Conservation (phyloP, 2,888 invertebrate genomes). For the Tetrapedia diversipes region DNA sequence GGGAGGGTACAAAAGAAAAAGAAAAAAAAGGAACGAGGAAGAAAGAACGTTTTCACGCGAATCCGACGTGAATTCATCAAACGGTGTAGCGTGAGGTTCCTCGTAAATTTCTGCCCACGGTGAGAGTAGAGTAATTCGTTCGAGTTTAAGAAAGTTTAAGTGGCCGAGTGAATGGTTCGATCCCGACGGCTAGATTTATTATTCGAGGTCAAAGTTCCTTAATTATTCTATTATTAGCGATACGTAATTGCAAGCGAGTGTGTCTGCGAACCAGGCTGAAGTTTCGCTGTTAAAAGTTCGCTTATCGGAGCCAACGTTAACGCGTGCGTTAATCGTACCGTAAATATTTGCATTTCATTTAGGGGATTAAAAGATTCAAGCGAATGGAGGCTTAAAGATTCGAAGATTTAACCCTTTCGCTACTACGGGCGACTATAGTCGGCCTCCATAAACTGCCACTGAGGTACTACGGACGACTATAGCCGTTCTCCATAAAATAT, state of each 20-base stretch:
- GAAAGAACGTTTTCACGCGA: slow-evolving; percentile 5
- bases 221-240: slow-evolving; percentile 46
- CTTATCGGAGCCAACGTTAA: slow-evolving; percentile 30
- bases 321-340: slow-evolving; percentile 13
- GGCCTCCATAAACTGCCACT: too few species aligned
- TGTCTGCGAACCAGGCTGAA: slow-evolving; percentile 39
- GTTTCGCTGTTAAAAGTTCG: slow-evolving; percentile 46
- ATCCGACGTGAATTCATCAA: slow-evolving; percentile 24
- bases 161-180: slow-evolving; percentile 42
- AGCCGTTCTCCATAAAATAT: too few species aligned
- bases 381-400: background rate
- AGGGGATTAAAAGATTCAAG: background rate
- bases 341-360: slow-evolving; percentile 22
- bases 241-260: slow-evolving; percentile 40
- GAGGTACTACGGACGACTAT: too few species aligned
- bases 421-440: too few species aligned
- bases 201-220: slow-evolving; percentile 52
- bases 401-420: too few species aligned
- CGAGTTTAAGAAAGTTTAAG: slow-evolving; percentile 55
- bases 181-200: slow-evolving; percentile 60
- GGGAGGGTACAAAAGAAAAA: too few species aligned
- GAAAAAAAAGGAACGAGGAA: background rate
- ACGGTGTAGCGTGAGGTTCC: slow-evolving; percentile 28
- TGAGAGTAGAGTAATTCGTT: slow-evolving; percentile 35
- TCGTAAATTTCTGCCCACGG: slow-evolving; percentile 28